phyloP scores from a whole-genome alignment of 2,113 vertebrate species.

The Phylloscopus whistleri region DNA sequence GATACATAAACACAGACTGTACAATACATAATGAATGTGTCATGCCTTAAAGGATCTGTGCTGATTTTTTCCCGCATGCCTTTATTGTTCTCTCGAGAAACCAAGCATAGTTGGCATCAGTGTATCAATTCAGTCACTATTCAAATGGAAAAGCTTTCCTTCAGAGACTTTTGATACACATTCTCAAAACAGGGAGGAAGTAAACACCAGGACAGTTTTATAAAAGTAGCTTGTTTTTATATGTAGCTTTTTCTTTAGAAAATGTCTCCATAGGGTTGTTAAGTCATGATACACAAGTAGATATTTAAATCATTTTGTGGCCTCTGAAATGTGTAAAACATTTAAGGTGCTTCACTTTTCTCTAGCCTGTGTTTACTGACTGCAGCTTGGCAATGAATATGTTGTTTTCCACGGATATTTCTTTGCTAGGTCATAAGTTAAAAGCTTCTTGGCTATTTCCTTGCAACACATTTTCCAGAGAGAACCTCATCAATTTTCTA shows the following conservation, averaged over 20 bases:
- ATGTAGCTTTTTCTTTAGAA: background rate
- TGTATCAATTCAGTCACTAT: background rate
- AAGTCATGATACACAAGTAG: background rate
- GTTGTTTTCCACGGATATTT: background rate
- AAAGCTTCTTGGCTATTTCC: background rate
- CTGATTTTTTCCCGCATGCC: background rate
- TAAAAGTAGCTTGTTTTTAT: background rate
- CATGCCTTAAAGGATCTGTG: background rate
- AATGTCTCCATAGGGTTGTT: background rate
- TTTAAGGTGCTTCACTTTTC: background rate
- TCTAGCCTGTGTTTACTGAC: background rate
- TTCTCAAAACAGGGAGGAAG: background rate
- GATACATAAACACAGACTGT: background rate
- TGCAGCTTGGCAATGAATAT: background rate
- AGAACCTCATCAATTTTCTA: background rate
- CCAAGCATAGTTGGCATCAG: background rate
- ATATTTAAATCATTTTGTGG: background rate
- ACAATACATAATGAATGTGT: background rate
- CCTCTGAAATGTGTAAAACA: background rate
- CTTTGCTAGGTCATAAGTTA: background rate
- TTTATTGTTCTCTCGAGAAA: background rate
- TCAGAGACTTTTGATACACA: background rate
- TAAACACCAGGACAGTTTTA: background rate
- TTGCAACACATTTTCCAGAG: background rate
- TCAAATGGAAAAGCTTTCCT: background rate